Base-by-base conservation (phyloP, 2,113 vertebrate species). In the Prinia subflava region DNA sequence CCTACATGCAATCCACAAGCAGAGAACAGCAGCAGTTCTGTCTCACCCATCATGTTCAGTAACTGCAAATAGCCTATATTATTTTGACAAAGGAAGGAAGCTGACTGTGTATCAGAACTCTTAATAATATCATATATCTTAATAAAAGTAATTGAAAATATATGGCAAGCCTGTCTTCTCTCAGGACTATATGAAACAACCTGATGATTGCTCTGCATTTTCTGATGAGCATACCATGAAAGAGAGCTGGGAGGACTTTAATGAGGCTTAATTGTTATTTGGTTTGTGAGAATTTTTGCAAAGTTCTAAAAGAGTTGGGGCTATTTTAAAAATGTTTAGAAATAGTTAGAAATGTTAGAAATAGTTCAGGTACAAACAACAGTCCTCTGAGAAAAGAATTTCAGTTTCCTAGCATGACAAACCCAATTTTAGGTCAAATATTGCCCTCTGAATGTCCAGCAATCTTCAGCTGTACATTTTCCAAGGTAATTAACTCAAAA, bases 1-100 rank as follows among this genome's bases (percentile, higher is more conserved):
- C 42, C 65, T 0, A 0, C 19, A 1, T 69, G 21, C 1, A 11
- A 82, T 65, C 77, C 76, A 15, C 30, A 47, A 41, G 64, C 0
- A 0, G 6, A 49, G 52, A 87, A n/a, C 65, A 89, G 89, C 2
- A 46, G 57, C 55, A 63, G 8, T 90, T 82, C 86, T 91, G 76
- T 83, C 46, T 79, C 22, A 7, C 20, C 60, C n/a, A 4, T 88
- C 16, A 2, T 39, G 33, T 8, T n/a, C 70, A 62, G 28, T 33
- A 68, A 20, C 17, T 68, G 41, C 55, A 90, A 91, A 57, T 16
- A 55, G 13, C 44, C 7, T 4, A 4, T 50, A 52, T 90, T 63
- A 23, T 28, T 83, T 44, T 81, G 71, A 88, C 22, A 37, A 47
- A 84, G 67, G 47, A 68, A 63, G 49, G 39, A 55, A 67, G 21